Percentiles rank a stretch among this genome's conserved stretches.
phyloP scores from a whole-genome alignment of 2,797 vertebrate genomes.

The Notolepis coatsorum region DNA sequence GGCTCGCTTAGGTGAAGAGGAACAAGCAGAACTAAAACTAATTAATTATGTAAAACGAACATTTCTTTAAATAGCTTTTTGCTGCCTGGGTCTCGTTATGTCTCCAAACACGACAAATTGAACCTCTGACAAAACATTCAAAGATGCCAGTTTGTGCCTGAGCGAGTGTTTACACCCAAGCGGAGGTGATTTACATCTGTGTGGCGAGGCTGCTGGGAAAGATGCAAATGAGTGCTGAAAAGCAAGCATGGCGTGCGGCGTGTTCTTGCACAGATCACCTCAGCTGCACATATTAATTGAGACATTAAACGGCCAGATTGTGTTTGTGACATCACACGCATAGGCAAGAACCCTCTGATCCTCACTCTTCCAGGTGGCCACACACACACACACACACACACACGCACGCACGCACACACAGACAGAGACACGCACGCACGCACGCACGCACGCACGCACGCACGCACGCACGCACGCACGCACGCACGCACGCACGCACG shows the following conservation, averaged over 20 bases:
- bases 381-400: conserved; percentile 7
- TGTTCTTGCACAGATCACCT: conserved; percentile 28
- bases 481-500: no score
- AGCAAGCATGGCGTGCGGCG: neutral
- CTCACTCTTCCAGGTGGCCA: conserved; percentile 10
- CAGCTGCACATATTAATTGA: conserved; percentile 47
- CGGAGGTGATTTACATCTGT: conserved; percentile 33
- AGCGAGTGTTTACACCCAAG: conserved; percentile 19
- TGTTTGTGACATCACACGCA: conserved; percentile 32
- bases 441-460: neutral
- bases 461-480: no score
- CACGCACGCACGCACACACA: neutral
- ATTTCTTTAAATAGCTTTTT: neutral
- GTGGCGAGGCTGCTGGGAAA: conserved; percentile 16
- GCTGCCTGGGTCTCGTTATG: conserved; percentile 41
- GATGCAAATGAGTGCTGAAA: conserved; percentile 18
- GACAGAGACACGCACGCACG: no score
- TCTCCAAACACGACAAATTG: conserved; percentile 41
- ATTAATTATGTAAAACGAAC: conserved; percentile 40
- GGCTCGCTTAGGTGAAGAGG: conserved; percentile 18
- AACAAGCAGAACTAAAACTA: conserved; percentile 12
- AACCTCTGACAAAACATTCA: conserved; percentile 33
- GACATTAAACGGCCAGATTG: conserved; percentile 47
- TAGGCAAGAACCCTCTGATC: conserved; percentile 15
- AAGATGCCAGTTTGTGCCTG: conserved; percentile 1